Evolutionary conservation across 2,113 vertebrate genomes (phyloP), one percentile per base, ranked within the genome.

Genomic region (Zosterops pallidus): DNA sequence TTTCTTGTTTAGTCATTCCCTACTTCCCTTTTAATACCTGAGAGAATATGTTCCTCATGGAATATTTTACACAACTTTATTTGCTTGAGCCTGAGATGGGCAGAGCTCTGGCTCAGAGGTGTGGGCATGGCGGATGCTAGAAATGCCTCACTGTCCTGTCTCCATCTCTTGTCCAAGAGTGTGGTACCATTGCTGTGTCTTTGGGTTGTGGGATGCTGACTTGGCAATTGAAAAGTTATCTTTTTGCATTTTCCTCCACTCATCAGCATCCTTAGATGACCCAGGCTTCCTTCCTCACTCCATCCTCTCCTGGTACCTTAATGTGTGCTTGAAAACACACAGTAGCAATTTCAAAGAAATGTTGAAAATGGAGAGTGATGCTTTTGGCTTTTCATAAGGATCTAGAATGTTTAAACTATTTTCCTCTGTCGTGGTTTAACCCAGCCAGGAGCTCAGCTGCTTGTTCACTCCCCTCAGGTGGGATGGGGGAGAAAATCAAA

Each of bases 31-130:
- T 64, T 76, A 47, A 64, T 12, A 24, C 3, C 33, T 60, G 52
- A 44, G 33, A 75, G 21, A 79, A 78, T 56, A 76, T 14, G 12
- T 56, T 79, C n/a, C 41, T 55, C 0, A 0, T 52, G 9, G 37
- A 37, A 81, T 33, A 59, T 60, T 87, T 82, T 59, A 67, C 13
- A 29, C 24, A 62, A 20, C 57, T 68, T 84, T 28, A 12, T 47
- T 39, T 39, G 47, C 60, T 71, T 11, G 9, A 82, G 5, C 19
- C 65, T 41, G 47, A 86, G 33, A 7, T 78, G 56, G 39, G 16
- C 2, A 1, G 42, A 65, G 18, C 11, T 70, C 46, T 1, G 2
- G 15, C 21, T 62, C 1, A 0, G 9, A 44, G 24, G 5, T 23
- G 28, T 23, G 49, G n/a, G 17, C 24, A 52, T 31, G 46, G 53